phyloP scores from a whole-genome alignment of 2,888 invertebrate species.

The Patella ulyssiponensis region DNA sequence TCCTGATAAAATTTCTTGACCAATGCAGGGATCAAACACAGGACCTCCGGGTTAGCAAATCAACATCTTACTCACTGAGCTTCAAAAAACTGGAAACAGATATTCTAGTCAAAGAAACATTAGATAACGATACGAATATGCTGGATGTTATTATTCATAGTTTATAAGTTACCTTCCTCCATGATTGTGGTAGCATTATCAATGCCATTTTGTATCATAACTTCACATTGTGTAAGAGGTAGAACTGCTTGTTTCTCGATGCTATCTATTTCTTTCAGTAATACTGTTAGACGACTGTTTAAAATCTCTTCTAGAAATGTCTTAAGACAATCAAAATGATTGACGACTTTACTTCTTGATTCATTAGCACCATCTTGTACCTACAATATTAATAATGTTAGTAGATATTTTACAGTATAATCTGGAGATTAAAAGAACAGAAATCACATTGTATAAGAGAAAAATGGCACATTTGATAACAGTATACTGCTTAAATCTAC shows the following conservation, averaged over 20 bases:
- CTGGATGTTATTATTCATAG: neutral
- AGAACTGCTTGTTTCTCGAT: constrained; percentile 52
- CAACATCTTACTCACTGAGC: too few relatives aligned
- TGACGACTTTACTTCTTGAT: constrained; percentile 50
- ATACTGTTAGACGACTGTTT: constrained; percentile 45
- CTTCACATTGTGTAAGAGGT: constrained; percentile 62
- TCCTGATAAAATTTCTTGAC: too few relatives aligned
- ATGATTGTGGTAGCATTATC: constrained; percentile 55
- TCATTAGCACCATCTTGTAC: constrained; percentile 53
- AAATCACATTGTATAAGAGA: neutral
- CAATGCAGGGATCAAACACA: too few relatives aligned
- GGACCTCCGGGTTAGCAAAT: too few relatives aligned
- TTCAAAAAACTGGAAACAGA: too few relatives aligned
- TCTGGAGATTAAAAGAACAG: too few relatives aligned
- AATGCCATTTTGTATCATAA: constrained; percentile 58
- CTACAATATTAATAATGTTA: constrained; percentile 34
- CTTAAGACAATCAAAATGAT: constrained; percentile 57
- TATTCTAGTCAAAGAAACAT: too few relatives aligned
- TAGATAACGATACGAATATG: neutral
- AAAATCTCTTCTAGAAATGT: constrained; percentile 49
- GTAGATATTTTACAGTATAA: too few relatives aligned
- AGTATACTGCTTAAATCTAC: neutral
- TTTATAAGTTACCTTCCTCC: constrained; percentile 56
- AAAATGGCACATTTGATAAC: neutral
- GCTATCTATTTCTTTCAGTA: constrained; percentile 54